Evolutionary conservation across 1,140 invertebrate species (phyloP).

Genomic region (Megalonaias nervosa): DNA sequence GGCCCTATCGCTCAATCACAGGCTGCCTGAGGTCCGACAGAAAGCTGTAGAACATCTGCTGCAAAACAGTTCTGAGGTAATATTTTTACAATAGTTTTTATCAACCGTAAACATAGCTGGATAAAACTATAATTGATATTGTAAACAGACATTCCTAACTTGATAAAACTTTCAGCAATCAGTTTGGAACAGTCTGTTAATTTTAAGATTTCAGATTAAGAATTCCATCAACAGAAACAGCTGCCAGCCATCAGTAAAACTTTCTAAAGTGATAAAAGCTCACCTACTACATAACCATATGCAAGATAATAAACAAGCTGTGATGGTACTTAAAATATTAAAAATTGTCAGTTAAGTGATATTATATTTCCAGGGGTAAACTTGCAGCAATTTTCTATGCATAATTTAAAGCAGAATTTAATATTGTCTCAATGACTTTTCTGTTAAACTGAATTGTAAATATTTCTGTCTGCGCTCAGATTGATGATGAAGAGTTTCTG

Average conservation of each 20-base stretch:
- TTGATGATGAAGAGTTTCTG: constrained; percentile 47
- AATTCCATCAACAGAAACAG: no score
- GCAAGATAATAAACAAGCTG: no score
- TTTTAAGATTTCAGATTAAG: no score
- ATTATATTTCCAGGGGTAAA: no score
- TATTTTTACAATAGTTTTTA: neutral
- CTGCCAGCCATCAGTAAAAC: no score
- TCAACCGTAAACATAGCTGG: neutral
- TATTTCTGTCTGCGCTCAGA: constrained; percentile 29
- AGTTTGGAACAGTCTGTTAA: no score
- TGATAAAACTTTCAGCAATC: no score
- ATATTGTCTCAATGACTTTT: neutral
- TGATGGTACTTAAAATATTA: no score
- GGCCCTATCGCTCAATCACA: constrained; percentile 59
- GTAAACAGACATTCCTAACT: no score
- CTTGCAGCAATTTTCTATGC: neutral
- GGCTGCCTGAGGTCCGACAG: constrained; percentile 42
- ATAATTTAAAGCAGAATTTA: neutral
- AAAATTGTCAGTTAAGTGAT: no score
- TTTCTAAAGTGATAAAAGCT: no score
- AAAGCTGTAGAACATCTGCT: constrained; percentile 57
- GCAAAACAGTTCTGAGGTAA: constrained; percentile 45
- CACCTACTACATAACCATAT: no score
- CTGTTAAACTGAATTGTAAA: neutral
- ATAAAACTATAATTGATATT: neutral